A percentile compares a stretch with the other conserved stretches of the same genome.
Evolutionary conservation across 2,113 vertebrate species (phyloP).

Genomic region (Lasiurus borealis): DNA sequence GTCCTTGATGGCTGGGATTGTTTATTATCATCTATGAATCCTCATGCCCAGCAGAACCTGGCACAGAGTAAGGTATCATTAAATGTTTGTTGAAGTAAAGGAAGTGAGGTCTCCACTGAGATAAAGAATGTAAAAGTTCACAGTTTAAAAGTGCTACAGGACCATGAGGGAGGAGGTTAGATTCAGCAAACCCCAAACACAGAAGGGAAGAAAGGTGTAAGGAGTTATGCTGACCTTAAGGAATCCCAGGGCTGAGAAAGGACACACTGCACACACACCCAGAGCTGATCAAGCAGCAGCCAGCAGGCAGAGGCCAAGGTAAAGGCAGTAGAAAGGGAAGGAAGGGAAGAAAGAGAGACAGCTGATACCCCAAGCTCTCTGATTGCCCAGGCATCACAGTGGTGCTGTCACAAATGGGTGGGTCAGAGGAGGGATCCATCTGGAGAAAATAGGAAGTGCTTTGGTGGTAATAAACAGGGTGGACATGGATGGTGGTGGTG

Average conservation of each 20-base stretch:
- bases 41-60: conserved; percentile 20
- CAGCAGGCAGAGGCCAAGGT: conserved; percentile 65
- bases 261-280: conserved; percentile 23
- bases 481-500: conserved; percentile 85
- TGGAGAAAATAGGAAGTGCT: conserved; percentile 94
- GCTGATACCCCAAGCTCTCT: conserved; percentile 93
- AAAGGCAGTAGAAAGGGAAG: conserved; percentile 70
- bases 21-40: conserved; percentile 40
- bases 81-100: conserved; percentile 60
- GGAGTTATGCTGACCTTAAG: conserved; percentile 44
- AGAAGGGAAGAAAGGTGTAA: neutral
- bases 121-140: neutral
- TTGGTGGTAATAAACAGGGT: conserved; percentile 90
- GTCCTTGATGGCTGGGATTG: neutral
- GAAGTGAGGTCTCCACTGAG: neutral
- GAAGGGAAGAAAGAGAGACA: conserved; percentile 78
- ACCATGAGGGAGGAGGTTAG: conserved; percentile 25
- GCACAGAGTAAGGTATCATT: conserved; percentile 26
- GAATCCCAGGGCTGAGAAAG: conserved; percentile 22
- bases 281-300: conserved; percentile 67
- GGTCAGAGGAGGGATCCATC: conserved; percentile 94
- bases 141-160: conserved; percentile 70
- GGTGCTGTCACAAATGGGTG: conserved; percentile 91
- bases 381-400: conserved; percentile 86
- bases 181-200: conserved; percentile 63